Evolutionary conservation across 2,888 invertebrate genomes (phyloP).

Genomic region (Celastrina argiolus): DNA sequence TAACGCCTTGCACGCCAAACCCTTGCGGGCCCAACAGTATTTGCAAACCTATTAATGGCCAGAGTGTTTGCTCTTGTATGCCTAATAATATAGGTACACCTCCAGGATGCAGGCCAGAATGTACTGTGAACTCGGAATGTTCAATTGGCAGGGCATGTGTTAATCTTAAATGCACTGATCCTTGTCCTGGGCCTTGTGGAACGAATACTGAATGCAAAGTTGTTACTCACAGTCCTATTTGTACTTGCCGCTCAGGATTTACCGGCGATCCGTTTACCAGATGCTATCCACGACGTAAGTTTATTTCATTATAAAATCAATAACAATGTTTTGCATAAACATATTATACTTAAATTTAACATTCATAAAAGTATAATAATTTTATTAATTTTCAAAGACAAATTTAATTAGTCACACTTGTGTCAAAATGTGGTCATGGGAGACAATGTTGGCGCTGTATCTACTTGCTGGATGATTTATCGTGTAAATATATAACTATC

Average conservation of each 20-base stretch:
- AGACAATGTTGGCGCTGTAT: too few species aligned
- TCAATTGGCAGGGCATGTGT: slow-evolving; percentile 84
- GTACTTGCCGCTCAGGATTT: slow-evolving; percentile 80
- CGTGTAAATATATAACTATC: not conserved
- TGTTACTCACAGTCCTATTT: slow-evolving; percentile 88
- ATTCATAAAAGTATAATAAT: too few species aligned
- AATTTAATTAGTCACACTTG: too few species aligned
- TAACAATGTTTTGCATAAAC: too few species aligned
- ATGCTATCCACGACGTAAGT: slow-evolving; percentile 77
- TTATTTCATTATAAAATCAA: slow-evolving; percentile 1
- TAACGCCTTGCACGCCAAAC: slow-evolving; percentile 82
- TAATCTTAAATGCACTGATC: slow-evolving; percentile 86
- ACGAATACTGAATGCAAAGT: slow-evolving; percentile 83
- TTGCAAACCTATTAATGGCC: slow-evolving; percentile 83
- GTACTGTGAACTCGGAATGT: slow-evolving; percentile 87
- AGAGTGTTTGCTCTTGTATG: slow-evolving; percentile 86
- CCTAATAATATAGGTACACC: slow-evolving; percentile 85
- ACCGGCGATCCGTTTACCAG: slow-evolving; percentile 84
- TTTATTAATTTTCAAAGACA: too few species aligned
- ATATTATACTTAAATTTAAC: too few species aligned
- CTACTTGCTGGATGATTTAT: not conserved
- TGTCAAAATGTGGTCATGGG: too few species aligned
- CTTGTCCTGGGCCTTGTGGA: slow-evolving; percentile 85
- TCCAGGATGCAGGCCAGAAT: slow-evolving; percentile 87
- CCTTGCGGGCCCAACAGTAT: slow-evolving; percentile 87